Evolutionary conservation across 2,888 invertebrate genomes (phyloP).

Genomic region (Chelonus formosanus): DNA sequence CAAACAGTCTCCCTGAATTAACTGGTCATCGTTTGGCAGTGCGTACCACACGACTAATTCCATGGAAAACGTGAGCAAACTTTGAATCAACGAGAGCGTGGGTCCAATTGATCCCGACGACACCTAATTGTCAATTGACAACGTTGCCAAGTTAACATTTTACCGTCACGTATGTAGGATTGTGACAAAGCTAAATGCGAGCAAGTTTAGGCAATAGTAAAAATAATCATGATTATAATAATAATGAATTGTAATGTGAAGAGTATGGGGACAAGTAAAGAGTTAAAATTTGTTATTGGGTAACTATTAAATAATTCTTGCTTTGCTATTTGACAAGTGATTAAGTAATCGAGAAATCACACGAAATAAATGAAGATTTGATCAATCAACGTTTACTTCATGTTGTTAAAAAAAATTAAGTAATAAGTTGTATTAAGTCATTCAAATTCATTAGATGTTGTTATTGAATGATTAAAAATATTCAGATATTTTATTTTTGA

Average conservation of each 20-base stretch:
- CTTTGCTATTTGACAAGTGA: no score
- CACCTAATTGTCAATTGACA: slow-evolving; percentile 64
- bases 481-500: no score
- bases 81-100: slow-evolving; percentile 56
- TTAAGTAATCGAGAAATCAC: no score
- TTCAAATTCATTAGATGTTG: no score
- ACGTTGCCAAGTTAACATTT: slow-evolving; percentile 51
- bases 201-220: slow-evolving; percentile 4
- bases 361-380: no score
- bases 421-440: no score
- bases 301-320: no score
- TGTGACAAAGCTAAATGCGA: slow-evolving; percentile 1
- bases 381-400: no score
- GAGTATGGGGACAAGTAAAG: background rate
- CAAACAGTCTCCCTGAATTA: background rate
- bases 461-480: no score
- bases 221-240: background rate
- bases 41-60: slow-evolving; percentile 57
- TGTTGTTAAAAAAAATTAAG: no score
- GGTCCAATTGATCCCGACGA: slow-evolving; percentile 63
- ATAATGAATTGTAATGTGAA: slow-evolving; percentile 3
- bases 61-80: slow-evolving; percentile 59
- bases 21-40: slow-evolving; percentile 36
- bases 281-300: no score
- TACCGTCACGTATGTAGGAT: slow-evolving; percentile 11